A percentile compares a stretch with the other conserved stretches of the same genome.
These are phyloP conservation scores for Trematomus loennbergii DNA, from an alignment of 2,113 vertebrate genomes.

Conservation along the genomic window DNA sequence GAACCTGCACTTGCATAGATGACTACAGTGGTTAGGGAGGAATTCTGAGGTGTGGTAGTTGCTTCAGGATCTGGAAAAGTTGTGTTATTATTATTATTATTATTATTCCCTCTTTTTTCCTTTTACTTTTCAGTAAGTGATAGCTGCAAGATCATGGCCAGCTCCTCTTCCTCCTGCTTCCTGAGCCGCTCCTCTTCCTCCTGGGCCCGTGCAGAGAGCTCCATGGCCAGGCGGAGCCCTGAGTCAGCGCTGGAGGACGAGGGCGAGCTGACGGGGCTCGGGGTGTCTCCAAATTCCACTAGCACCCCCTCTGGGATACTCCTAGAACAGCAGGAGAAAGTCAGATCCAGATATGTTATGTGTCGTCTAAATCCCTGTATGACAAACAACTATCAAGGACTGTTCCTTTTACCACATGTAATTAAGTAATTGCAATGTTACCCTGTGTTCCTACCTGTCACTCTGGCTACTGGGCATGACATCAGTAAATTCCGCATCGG, in stretches of 20 bases:
- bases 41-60: constrained; percentile 72
- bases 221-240: constrained; percentile 92
- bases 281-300: constrained; percentile 75
- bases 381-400: neutral
- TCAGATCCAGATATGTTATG: constrained; percentile 5
- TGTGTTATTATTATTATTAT: constrained; percentile 42
- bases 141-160: constrained; percentile 91
- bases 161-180: constrained; percentile 91
- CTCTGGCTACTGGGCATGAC: constrained; percentile 85
- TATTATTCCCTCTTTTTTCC: constrained; percentile 58
- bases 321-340: constrained; percentile 77
- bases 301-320: constrained; percentile 92
- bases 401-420: neutral
- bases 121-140: constrained; percentile 93
- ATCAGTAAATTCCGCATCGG: constrained; percentile 82
- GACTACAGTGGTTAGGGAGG: constrained; percentile 60
- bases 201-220: constrained; percentile 91
- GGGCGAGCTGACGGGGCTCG: constrained; percentile 66
- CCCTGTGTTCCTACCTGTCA: constrained; percentile 85
- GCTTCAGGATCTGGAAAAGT: constrained; percentile 65
- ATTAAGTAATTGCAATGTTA: neutral
- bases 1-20: constrained; percentile 79
- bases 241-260: constrained; percentile 88
- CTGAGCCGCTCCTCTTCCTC: constrained; percentile 87
- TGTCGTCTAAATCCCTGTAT: neutral